phyloP scores from a whole-genome alignment of 2,797 vertebrate species.

The Nannoperca australis region DNA sequence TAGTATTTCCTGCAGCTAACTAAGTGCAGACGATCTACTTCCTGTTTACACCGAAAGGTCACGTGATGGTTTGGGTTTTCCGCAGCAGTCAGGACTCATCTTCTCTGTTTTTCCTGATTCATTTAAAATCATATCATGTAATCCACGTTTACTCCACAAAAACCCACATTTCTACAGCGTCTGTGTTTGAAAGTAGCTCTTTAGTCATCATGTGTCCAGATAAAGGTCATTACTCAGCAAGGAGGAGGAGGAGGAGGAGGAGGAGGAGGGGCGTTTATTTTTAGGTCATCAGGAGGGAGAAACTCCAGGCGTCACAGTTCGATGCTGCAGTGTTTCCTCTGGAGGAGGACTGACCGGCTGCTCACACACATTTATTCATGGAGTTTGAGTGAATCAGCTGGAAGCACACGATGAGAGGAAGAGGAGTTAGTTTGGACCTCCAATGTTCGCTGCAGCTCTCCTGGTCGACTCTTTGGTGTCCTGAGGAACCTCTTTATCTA shows the following conservation, averaged over 20 bases:
- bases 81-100: background rate
- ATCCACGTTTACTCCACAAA: background rate
- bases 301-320: background rate
- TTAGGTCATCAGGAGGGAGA: background rate
- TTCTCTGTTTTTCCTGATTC: background rate
- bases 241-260: background rate
- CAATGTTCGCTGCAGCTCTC: too few relatives aligned
- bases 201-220: background rate
- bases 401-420: background rate
- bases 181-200: background rate
- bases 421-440: background rate
- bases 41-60: too few relatives aligned
- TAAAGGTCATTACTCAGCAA: background rate
- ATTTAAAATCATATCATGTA: background rate
- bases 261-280: background rate
- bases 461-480: too few relatives aligned
- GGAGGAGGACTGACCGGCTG: slow-evolving; percentile 5
- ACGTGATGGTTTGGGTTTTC: too few relatives aligned
- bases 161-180: accelerated
- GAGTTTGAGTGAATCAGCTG: slow-evolving; percentile 5
- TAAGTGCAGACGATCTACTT: too few relatives aligned
- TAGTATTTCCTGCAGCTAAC: too few relatives aligned
- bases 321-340: background rate
- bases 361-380: slow-evolving; percentile 9
- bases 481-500: too few relatives aligned